Base-by-base conservation (phyloP, 2,888 invertebrate genomes). In the Lydus trimaculatus region DNA sequence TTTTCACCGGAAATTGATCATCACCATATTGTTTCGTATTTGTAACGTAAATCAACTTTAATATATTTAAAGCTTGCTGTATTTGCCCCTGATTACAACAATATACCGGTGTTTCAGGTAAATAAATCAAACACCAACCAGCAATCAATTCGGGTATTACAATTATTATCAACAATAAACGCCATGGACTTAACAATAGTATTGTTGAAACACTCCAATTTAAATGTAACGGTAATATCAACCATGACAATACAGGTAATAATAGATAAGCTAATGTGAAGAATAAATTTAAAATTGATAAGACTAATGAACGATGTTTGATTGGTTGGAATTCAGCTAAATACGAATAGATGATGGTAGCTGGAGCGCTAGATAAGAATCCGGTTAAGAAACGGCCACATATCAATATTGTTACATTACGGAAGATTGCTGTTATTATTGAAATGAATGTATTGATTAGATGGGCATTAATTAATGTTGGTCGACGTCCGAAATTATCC, bases 91-190 rank as follows among this genome's bases (percentile, higher is more conserved):
- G 89, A 0, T 91, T 89, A 48, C 91, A 87, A 56, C 91, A 85
- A 81, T 91, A 95, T 83, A 94, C 93, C 0, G 95, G 95, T 72
- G 93, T 95, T 81, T 95, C 95, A 0, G 94, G 94, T 15, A 91
- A 87, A 58, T 87, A 86, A 8, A 87, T 80, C 52, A 81, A 72
- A 15, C 91, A 84, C 15, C 90, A 86, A 0, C 91, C 87, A 0
- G 90, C 89, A 0, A 91, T 61, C 0, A 91, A 78, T 76, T 91
- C 90, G 0, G 94, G 90, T 2, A 92, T 43, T 0, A 90, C 89
- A 68, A 92, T 89, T 0, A 91, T 83, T 0, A 92, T 87, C 2
- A 95, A 84, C 67, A 94, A 89, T 6, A 94, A 80, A 7, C 95
- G 87, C 95, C 95, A 95, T 0, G 94, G 91, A 39, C 90, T 88